Percentiles rank a stretch among this genome's conserved stretches.
Evolutionary conservation across 1,140 invertebrate genomes (phyloP).

Genomic region (Platorchestia sp.): DNA sequence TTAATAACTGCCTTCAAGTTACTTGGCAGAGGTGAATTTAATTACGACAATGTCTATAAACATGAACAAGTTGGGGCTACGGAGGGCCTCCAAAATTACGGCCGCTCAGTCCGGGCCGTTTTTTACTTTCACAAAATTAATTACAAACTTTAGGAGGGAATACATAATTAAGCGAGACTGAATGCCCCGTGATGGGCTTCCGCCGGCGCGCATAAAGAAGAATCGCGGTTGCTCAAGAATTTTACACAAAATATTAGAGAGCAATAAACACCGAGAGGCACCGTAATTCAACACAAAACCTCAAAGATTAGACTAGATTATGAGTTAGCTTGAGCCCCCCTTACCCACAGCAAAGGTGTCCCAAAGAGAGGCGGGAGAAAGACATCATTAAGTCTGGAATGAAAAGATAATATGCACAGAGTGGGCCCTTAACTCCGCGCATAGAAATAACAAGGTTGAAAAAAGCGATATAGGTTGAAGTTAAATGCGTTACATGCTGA

Average conservation of each 20-base stretch:
- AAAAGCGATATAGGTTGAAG: too few relatives aligned
- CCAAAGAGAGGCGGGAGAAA: too few relatives aligned
- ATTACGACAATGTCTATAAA: constrained; percentile 20
- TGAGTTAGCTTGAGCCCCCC: too few relatives aligned
- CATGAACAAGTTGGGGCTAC: constrained; percentile 2
- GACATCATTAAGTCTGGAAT: too few relatives aligned
- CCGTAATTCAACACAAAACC: neutral
- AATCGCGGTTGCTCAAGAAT: neutral
- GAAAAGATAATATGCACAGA: too few relatives aligned
- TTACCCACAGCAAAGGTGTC: too few relatives aligned
- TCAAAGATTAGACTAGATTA: neutral
- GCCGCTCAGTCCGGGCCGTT: neutral
- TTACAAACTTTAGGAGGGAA: constrained; percentile 26
- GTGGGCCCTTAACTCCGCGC: too few relatives aligned
- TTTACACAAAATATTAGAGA: neutral
- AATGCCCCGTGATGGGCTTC: neutral
- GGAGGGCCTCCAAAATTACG: neutral
- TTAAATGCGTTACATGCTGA: too few relatives aligned
- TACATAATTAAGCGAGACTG: constrained; percentile 23
- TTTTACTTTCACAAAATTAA: neutral
- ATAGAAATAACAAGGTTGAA: too few relatives aligned
- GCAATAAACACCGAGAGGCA: neutral
- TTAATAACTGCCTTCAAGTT: constrained; percentile 15
- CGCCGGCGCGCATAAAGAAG: neutral
- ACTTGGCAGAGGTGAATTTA: constrained; percentile 36